Evolutionary conservation across 2,113 vertebrate genomes (phyloP).

Genomic region (Petroica traversi): DNA sequence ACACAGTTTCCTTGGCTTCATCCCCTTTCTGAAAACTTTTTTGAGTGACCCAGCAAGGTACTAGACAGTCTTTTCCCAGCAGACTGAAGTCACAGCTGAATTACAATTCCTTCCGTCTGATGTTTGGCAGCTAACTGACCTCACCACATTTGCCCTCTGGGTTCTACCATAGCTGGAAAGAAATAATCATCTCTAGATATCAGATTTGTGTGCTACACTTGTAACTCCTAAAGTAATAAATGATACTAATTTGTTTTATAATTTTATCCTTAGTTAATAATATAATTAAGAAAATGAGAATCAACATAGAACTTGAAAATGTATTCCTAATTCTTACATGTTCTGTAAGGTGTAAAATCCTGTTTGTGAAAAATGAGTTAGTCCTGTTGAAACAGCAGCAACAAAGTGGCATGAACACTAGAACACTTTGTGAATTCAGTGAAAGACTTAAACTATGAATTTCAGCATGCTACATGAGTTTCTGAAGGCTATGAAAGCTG

Average conservation of each 20-base stretch:
- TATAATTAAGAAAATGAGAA: neutral
- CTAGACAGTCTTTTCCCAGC: neutral
- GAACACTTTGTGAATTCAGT: neutral
- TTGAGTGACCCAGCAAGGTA: neutral
- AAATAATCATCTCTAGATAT: neutral
- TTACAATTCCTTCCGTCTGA: neutral
- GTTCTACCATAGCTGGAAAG: neutral
- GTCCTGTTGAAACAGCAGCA: neutral
- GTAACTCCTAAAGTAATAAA: neutral
- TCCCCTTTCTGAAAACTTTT: neutral
- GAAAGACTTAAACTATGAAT: neutral
- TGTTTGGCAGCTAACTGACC: neutral
- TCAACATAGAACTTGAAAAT: neutral
- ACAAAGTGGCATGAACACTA: neutral
- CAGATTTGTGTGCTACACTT: neutral
- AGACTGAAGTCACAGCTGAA: neutral
- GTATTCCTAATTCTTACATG: neutral
- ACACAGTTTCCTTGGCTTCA: neutral
- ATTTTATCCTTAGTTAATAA: neutral
- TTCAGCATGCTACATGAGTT: rapidly evolving
- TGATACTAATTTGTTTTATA: rapidly evolving
- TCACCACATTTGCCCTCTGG: neutral
- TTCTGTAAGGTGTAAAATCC: neutral
- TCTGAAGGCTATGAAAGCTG: neutral
- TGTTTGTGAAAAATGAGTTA: neutral